phyloP scores from a whole-genome alignment of 2,797 vertebrate genomes.

The Myotis vivesi region DNA sequence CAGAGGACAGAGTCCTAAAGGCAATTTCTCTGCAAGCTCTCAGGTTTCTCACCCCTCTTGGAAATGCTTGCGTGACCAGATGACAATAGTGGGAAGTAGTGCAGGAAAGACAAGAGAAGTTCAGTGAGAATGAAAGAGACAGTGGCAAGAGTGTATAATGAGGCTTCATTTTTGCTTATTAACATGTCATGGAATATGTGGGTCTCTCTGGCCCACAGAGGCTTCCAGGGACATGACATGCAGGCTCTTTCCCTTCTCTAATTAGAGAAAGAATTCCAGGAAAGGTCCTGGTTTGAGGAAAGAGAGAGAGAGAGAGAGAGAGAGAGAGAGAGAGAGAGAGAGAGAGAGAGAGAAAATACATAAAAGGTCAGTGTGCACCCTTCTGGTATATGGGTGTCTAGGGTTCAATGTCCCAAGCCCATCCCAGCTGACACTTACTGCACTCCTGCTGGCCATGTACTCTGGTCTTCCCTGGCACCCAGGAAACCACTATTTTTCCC shows the following conservation, averaged over 20 bases:
- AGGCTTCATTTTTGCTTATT: background rate
- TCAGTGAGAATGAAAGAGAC: background rate
- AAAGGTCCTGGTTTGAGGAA: background rate
- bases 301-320: background rate
- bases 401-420: background rate
- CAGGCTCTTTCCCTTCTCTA: background rate
- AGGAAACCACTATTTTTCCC: background rate
- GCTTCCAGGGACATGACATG: background rate
- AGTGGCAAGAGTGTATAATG: background rate
- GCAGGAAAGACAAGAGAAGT: background rate
- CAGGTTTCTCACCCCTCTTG: background rate
- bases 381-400: background rate
- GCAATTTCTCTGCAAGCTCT: background rate
- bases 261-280: background rate
- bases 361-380: background rate
- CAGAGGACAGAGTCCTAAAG: background rate
- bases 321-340: background rate
- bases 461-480: background rate
- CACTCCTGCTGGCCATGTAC: rapidly evolving
- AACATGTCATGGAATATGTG: background rate
- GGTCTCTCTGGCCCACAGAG: background rate
- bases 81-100: background rate
- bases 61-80: background rate
- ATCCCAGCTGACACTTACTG: background rate
- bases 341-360: background rate